Evolutionary conservation across 2,797 vertebrate genomes (phyloP).

Genomic region (Gadopsis marmoratus): DNA sequence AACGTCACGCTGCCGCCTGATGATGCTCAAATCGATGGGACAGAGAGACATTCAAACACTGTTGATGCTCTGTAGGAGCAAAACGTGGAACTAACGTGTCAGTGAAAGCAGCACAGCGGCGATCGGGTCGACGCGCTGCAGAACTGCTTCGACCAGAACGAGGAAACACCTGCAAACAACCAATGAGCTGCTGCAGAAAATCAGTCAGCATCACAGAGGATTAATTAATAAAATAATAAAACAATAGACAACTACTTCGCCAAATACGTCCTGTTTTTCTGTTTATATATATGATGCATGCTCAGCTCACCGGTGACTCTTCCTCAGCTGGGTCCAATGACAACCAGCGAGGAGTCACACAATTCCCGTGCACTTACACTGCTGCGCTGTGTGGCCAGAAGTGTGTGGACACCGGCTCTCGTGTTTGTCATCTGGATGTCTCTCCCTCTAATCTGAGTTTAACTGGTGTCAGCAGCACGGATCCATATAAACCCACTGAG

Average conservation of each 20-base stretch:
- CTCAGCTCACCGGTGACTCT: conserved; percentile 41
- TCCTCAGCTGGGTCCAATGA: conserved; percentile 38
- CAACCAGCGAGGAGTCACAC: not conserved
- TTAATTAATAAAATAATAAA: too few species aligned
- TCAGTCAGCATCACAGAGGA: too few species aligned
- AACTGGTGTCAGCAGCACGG: not conserved
- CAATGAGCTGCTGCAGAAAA: too few species aligned
- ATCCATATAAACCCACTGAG: not conserved
- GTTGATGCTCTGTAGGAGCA: not conserved
- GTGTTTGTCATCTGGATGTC: not conserved
- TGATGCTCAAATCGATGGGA: too few species aligned
- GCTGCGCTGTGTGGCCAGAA: too few species aligned
- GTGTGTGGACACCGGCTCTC: too few species aligned
- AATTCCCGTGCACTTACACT: too few species aligned
- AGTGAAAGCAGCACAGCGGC: not conserved
- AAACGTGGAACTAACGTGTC: not conserved
- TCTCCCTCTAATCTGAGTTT: conserved; percentile 7
- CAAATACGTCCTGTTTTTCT: too few species aligned
- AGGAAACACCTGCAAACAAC: too few species aligned
- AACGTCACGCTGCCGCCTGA: not conserved
- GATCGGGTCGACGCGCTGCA: not conserved
- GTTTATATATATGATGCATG: too few species aligned
- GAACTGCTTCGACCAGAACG: too few species aligned
- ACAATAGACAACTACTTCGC: too few species aligned
- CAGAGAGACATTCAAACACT: not conserved